These are phyloP conservation scores for Bujurquina vittata DNA, from an alignment of 2,113 vertebrate genomes.

Conservation along the genomic window DNA sequence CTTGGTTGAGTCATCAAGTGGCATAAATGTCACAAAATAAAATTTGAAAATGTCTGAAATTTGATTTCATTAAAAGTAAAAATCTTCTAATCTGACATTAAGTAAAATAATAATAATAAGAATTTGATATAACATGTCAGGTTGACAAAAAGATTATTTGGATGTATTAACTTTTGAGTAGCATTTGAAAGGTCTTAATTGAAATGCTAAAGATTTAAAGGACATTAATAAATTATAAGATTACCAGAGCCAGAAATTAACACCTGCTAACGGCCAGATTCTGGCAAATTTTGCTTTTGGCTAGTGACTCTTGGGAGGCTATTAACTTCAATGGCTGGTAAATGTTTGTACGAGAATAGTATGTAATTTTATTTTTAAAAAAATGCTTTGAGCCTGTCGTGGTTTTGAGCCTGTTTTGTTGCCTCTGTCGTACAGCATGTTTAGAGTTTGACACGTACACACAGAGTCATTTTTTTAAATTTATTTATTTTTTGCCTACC, in stretches of 20 bases:
- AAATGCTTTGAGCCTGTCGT: not conserved
- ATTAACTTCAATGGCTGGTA: not conserved
- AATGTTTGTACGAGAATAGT: not conserved
- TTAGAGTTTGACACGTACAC: not conserved
- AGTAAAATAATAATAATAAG: not conserved
- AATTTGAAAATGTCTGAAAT: not conserved
- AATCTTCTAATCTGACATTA: not conserved
- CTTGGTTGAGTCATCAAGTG: not conserved
- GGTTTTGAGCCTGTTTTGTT: not conserved
- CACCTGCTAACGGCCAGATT: not conserved
- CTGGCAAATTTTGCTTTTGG: not conserved
- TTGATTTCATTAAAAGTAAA: not conserved
- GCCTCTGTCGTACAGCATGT: not conserved
- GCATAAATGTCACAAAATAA: not conserved
- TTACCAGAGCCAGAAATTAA: not conserved
- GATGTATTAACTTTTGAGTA: not conserved
- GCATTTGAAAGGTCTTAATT: not conserved
- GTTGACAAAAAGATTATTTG: not conserved
- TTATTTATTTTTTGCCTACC: not conserved
- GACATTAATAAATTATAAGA: not conserved
- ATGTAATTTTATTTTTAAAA: not conserved
- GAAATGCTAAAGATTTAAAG: not conserved
- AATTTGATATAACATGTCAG: not conserved
- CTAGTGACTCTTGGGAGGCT: not conserved
- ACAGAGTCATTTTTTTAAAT: not conserved